Conservation (phyloP, 2,113 vertebrate species). For the Planiliza haematocheilus region DNA sequence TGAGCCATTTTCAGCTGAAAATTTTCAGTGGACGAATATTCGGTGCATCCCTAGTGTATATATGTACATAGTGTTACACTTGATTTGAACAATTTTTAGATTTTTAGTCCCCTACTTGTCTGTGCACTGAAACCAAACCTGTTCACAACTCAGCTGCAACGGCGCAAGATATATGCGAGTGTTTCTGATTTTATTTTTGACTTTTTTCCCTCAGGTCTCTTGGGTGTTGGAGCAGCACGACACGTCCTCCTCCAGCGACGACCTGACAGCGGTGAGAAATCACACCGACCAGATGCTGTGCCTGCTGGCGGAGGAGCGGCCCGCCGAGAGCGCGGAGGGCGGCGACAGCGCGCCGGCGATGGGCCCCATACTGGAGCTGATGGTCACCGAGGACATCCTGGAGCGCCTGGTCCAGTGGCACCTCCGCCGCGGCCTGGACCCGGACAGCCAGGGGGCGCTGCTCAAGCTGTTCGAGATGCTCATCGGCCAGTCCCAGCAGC, state of each 20-base stretch:
- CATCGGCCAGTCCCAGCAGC: slow-evolving; percentile 93
- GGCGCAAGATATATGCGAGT: too few species aligned
- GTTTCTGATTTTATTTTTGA: too few species aligned
- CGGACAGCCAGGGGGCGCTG: slow-evolving; percentile 90
- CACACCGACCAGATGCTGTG: slow-evolving; percentile 97
- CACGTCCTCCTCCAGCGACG: slow-evolving; percentile 85
- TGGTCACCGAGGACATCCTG: slow-evolving; percentile 88
- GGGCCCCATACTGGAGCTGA: slow-evolving; percentile 92
- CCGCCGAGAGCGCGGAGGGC: slow-evolving; percentile 67
- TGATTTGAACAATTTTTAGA: too few species aligned
- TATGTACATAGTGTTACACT: too few species aligned
- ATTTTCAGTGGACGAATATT: too few species aligned
- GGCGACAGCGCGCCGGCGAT: slow-evolving; percentile 40
- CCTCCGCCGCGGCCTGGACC: slow-evolving; percentile 86
- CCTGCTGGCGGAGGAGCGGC: slow-evolving; percentile 91
- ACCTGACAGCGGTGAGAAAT: slow-evolving; percentile 93
- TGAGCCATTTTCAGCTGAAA: too few species aligned
- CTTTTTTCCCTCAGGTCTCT: slow-evolving; percentile 82
- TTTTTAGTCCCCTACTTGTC: too few species aligned
- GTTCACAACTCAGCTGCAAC: too few species aligned
- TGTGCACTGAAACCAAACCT: too few species aligned
- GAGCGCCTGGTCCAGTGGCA: slow-evolving; percentile 92
- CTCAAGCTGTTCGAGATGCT: slow-evolving; percentile 97
- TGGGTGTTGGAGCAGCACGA: slow-evolving; percentile 90
- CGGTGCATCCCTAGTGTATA: too few species aligned